phyloP scores from a whole-genome alignment of 2,888 invertebrate species.

The Cenopis cana region DNA sequence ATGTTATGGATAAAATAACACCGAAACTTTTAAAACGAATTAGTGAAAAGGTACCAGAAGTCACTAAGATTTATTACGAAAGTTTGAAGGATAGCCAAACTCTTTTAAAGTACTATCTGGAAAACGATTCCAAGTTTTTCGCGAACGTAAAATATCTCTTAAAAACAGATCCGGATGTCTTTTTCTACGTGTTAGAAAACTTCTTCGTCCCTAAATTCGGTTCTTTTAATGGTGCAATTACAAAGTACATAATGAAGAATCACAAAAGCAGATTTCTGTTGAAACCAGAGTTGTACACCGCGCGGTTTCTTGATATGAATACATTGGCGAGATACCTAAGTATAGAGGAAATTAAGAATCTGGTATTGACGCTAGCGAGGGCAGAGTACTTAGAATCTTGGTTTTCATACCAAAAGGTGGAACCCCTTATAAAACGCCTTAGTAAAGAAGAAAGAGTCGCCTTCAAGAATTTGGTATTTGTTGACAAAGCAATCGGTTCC shows the following conservation, averaged over 20 bases:
- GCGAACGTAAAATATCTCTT: slow-evolving; percentile 58
- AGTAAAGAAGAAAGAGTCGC: slow-evolving; percentile 52
- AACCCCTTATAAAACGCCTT: slow-evolving; percentile 63
- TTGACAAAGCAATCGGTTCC: slow-evolving; percentile 57
- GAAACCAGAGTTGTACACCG: slow-evolving; percentile 63
- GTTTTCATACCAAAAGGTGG: slow-evolving; percentile 62
- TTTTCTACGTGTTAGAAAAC: slow-evolving; percentile 62
- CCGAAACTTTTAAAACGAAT: slow-evolving; percentile 60
- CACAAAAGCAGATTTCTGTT: slow-evolving; percentile 57
- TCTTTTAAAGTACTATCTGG: slow-evolving; percentile 51
- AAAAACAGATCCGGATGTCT: slow-evolving; percentile 58
- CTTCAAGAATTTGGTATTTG: slow-evolving; percentile 62
- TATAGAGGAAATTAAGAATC: slow-evolving; percentile 59
- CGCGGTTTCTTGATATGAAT: slow-evolving; percentile 57
- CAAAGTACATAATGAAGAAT: slow-evolving; percentile 58
- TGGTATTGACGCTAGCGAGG: slow-evolving; percentile 58
- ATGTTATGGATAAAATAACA: slow-evolving; percentile 57
- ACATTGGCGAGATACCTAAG: slow-evolving; percentile 58
- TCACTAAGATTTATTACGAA: slow-evolving; percentile 61
- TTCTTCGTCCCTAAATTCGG: slow-evolving; percentile 53
- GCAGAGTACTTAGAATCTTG: slow-evolving; percentile 59
- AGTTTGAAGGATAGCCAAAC: slow-evolving; percentile 51
- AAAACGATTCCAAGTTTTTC: slow-evolving; percentile 53
- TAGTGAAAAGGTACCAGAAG: slow-evolving; percentile 59
- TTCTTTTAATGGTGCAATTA: slow-evolving; percentile 52